phyloP scores from a whole-genome alignment of 2,797 vertebrate species.

The Hyperoplus lanceolatus region DNA sequence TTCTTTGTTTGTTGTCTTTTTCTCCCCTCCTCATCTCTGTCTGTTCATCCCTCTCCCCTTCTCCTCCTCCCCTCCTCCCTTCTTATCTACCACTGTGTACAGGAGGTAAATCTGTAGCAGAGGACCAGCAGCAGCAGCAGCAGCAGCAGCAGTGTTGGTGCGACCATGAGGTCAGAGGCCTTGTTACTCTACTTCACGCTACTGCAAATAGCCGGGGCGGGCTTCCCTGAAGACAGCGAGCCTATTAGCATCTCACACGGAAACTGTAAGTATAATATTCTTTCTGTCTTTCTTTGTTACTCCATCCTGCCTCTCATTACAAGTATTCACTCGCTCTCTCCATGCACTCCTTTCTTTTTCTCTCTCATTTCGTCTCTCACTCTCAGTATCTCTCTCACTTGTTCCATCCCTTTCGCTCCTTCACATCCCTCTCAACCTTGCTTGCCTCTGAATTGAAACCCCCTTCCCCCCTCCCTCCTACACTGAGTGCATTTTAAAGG shows the following conservation, averaged over 20 bases:
- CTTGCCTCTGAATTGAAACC: conserved; percentile 41
- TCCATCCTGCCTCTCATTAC: conserved; percentile 45
- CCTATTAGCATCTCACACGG: conserved; percentile 99
- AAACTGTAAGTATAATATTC: conserved; percentile 92
- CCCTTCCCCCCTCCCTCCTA: conserved; percentile 22
- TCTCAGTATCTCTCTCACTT: conserved; percentile 54
- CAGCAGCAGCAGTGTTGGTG: conserved; percentile 81
- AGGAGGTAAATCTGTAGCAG: conserved; percentile 91
- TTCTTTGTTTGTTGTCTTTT: background rate
- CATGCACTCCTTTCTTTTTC: conserved; percentile 50
- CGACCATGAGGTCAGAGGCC: conserved; percentile 99
- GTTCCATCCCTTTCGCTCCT: conserved; percentile 48
- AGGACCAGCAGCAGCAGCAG: conserved; percentile 80
- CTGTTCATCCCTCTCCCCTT: conserved; percentile 11
- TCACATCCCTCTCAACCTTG: conserved; percentile 57
- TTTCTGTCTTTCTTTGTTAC: conserved; percentile 6
- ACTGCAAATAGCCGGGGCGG: conserved; percentile 94
- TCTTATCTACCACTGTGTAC: conserved; percentile 62
- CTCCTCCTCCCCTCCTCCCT: conserved; percentile 13
- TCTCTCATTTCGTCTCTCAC: conserved; percentile 41
- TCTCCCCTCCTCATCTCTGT: conserved; percentile 2
- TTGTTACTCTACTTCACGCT: conserved; percentile 98
- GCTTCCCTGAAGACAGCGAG: conserved; percentile 99
- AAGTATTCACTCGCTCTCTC: conserved; percentile 40
- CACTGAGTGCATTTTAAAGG: conserved; percentile 67